phyloP scores from a whole-genome alignment of 2,888 invertebrate genomes.

The Anthophora plumipes region DNA sequence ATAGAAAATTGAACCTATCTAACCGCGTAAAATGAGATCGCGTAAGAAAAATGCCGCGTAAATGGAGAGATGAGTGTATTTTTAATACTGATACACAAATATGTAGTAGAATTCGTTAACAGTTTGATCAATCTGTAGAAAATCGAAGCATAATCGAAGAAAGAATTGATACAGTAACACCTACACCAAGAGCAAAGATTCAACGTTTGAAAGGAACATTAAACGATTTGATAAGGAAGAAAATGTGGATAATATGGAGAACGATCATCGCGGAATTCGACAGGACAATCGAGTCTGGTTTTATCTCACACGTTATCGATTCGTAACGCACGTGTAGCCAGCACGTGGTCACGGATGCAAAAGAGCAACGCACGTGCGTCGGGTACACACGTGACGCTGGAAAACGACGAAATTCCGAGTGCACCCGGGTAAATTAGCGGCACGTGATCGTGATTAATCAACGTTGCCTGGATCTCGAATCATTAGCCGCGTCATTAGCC shows the following conservation, averaged over 20 bases:
- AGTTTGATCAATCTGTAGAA: too few species aligned
- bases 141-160: too few species aligned
- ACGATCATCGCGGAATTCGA: slow-evolving; percentile 17
- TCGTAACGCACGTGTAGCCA: slow-evolving; percentile 50
- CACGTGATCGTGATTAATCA: slow-evolving; percentile 51
- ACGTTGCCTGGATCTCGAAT: slow-evolving; percentile 29
- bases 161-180: too few species aligned
- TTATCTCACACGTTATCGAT: slow-evolving; percentile 54
- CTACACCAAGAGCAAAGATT: too few species aligned
- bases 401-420: slow-evolving; percentile 27
- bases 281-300: slow-evolving; percentile 55
- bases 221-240: neutral
- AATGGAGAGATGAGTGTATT: too few species aligned
- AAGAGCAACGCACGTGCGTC: slow-evolving; percentile 51
- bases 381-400: slow-evolving; percentile 26
- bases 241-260: slow-evolving; percentile 20
- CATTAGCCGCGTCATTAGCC: slow-evolving; percentile 34
- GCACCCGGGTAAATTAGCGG: slow-evolving; percentile 33
- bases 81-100: too few species aligned
- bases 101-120: too few species aligned
- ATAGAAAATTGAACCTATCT: too few species aligned
- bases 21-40: too few species aligned
- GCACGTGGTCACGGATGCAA: slow-evolving; percentile 50
- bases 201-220: too few species aligned
- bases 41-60: too few species aligned